These are phyloP conservation scores for Oryctolagus cuniculus DNA, from an alignment of 2,113 vertebrate species.

Conservation along the genomic window mOryCun1.1 NC_091438.1:90725501-90726000, in stretches of 20 bases:
- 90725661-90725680: background rate
- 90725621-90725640: background rate
- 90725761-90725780: slow-evolving; percentile 53
- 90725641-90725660: slow-evolving; percentile 36
- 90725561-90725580: slow-evolving; percentile 17
- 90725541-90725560: slow-evolving; percentile 77
- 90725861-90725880: slow-evolving; percentile 22
- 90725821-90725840: background rate
- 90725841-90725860: slow-evolving; percentile 3
- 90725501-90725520: slow-evolving; percentile 74
- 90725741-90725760: slow-evolving; percentile 37
- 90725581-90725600: background rate
- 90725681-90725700: slow-evolving; percentile 4
- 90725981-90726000: background rate
- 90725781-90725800: background rate
- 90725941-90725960: background rate
- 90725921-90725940: background rate
- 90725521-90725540: slow-evolving; percentile 75
- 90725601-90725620: background rate
- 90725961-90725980: background rate
- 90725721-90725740: background rate
- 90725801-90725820: background rate
- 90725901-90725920: background rate
- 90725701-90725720: background rate
- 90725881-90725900: slow-evolving; percentile 7